Evolutionary conservation across 2,888 invertebrate species (phyloP), one percentile per base, ranked within the genome.

Genomic region (Pegoplata infirma): DNA sequence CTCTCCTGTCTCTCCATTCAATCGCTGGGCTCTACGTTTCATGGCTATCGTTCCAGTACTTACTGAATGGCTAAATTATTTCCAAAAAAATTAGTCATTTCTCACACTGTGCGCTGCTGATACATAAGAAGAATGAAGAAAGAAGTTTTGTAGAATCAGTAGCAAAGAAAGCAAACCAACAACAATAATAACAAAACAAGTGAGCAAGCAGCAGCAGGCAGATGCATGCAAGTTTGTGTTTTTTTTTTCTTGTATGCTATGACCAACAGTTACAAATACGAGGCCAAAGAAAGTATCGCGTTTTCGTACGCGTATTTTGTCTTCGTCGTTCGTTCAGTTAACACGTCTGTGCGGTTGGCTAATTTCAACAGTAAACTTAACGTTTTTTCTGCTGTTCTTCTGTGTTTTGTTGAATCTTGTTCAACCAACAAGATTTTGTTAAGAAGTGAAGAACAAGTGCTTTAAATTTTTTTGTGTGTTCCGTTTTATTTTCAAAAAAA

Each of bases 241-340:
- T n/a, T n/a, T n/a, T n/a, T n/a, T n/a, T n/a, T n/a, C n/a, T n/a
- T n/a, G n/a, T n/a, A n/a, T n/a, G n/a, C n/a, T n/a, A 71, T 73
- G 71, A 75, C 69, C 69, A 79, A 79, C 75, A 79, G 79, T 79
- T 79, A 75, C 73, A 84, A 84, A 86, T 87, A 86, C 85, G 87
- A 86, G 86, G 88, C 88, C 87, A 88, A 87, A 87, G 88, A 88
- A 87, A 89, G 88, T 88, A 86, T 87, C 86, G 82, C 81, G 61
- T 75, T 71, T 81, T 81, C 81, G 84, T 83, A 85, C 84, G 88
- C 85, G 88, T 89, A 89, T 89, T 89, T 89, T 86, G 86, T 87
- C 86, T 88, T 89, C 86, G 88, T 87, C 88, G 87, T 86, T 89
- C 86, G 87, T 86, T 86, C 86, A 84, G 88, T 86, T 85, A 88